phyloP scores from a whole-genome alignment of 2,113 vertebrate genomes.

The Callocephalon fimbriatum region DNA sequence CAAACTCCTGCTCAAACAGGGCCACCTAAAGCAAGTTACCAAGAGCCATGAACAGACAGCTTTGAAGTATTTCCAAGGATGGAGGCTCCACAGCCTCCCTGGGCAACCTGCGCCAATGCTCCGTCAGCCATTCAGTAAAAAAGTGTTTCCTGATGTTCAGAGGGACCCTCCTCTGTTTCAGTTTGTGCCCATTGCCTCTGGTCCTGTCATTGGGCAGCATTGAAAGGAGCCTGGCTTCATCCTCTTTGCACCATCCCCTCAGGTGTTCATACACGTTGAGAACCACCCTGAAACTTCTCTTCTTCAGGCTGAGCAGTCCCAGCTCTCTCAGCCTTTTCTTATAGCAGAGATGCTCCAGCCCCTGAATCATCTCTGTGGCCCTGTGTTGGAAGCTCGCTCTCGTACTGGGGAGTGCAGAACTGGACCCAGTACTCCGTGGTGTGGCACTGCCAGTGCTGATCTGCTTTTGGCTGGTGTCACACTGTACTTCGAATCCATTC shows the following conservation, averaged over 20 bases:
- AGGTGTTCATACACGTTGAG: neutral
- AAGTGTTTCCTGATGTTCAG: neutral
- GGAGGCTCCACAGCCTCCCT: neutral
- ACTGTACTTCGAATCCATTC: neutral
- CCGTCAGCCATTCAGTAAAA: accelerated
- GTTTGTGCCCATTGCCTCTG: neutral
- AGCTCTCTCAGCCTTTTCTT: neutral
- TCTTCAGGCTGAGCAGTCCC: neutral
- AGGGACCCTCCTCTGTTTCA: neutral
- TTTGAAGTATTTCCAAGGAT: neutral
- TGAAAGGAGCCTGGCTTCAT: neutral
- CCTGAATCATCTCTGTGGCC: neutral
- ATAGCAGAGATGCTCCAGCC: neutral
- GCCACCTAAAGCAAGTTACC: neutral
- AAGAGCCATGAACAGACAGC: neutral
- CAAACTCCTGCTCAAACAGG: neutral
- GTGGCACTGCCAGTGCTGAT: neutral
- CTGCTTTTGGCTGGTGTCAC: neutral
- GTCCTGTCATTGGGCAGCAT: neutral
- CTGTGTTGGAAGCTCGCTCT: neutral
- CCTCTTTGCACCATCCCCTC: neutral
- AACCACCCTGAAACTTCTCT: neutral
- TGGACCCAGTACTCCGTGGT: neutral
- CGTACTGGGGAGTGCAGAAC: neutral
- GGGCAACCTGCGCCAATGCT: neutral